These are phyloP conservation scores for Balaeniceps rex DNA, from an alignment of 2,113 vertebrate species.

Conservation along the genomic window DNA sequence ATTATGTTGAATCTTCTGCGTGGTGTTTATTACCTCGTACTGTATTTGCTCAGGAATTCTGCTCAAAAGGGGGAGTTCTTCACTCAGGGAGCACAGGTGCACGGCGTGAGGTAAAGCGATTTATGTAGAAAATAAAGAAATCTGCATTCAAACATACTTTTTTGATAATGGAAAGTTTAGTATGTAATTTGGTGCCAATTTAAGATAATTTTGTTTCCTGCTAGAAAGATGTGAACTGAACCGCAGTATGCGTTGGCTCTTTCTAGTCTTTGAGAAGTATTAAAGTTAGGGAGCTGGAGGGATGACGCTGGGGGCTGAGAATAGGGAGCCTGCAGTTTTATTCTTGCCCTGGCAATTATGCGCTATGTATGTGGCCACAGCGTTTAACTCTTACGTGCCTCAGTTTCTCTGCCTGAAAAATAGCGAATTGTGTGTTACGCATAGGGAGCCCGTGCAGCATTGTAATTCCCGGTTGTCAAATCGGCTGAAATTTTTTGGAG, in stretches of 20 bases:
- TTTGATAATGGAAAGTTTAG: conserved; percentile 2
- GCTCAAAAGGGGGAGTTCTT: background rate
- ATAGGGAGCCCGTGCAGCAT: background rate
- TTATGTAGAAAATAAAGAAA: background rate
- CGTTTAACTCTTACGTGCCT: background rate
- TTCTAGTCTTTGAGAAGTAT: background rate
- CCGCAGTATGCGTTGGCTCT: background rate
- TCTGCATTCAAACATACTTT: background rate
- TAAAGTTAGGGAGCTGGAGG: background rate
- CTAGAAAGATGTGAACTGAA: background rate
- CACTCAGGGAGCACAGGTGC: background rate
- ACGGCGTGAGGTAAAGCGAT: background rate
- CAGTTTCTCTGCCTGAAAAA: background rate
- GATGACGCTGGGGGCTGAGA: background rate
- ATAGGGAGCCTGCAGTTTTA: background rate
- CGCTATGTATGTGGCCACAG: background rate
- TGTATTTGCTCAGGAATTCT: background rate
- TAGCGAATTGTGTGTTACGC: rapidly evolving
- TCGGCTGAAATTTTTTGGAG: background rate
- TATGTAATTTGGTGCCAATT: conserved; percentile 7
- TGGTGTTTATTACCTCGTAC: background rate
- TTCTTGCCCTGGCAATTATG: background rate
- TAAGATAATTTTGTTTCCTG: background rate
- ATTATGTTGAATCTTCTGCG: background rate
- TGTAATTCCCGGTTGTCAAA: background rate